Base-by-base conservation (phyloP, 2,888 invertebrate species). In the Eilema caniola region DNA sequence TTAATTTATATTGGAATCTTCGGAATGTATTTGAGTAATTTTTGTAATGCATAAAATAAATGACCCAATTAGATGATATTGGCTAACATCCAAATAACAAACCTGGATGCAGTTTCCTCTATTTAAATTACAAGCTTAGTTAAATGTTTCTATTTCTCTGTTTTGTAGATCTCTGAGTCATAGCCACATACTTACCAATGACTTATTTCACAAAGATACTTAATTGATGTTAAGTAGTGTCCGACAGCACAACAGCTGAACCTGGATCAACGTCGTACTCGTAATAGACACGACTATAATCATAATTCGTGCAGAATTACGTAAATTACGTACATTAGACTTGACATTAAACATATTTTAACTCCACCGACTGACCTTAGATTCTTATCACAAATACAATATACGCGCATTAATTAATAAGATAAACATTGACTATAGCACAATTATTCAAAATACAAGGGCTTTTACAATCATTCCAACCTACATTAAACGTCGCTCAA, bases 41-140 rank as follows among this genome's bases (percentile, higher is more conserved):
- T n/a, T 78, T 83, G 86, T 86, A 84, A 76, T 82, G 73, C 76
- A 87, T 37, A 88, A 47, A 20, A 88, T 88, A 90, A 89, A 89
- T 88, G 89, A 88, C 90, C 90, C 83, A 89, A 90, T 92, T 92
- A 90, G 81, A 88, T 77, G 74, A 85, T 87, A 82, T 89, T 93
- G 93, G 93, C 90, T 59, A 69, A 72, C 73, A 82, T 92, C 93
- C 93, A 93, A 83, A 79, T 64, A 64, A 76, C 76, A 79, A 78
- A 74, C 83, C 84, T 86, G 80, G 79, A 84, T 88, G 87, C 87
- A 90, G 87, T 87, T 87, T 84, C 85, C 77, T 86, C 81, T 87
- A 86, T 87, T 86, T 86, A 84, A 88, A 87, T 85, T 69, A 83
- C 81, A 66, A 80, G 78, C 83, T 84, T 81, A 83, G 81, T 81